Conservation (phyloP, 2,113 vertebrate species). For the Seriola dumerili region DNA sequence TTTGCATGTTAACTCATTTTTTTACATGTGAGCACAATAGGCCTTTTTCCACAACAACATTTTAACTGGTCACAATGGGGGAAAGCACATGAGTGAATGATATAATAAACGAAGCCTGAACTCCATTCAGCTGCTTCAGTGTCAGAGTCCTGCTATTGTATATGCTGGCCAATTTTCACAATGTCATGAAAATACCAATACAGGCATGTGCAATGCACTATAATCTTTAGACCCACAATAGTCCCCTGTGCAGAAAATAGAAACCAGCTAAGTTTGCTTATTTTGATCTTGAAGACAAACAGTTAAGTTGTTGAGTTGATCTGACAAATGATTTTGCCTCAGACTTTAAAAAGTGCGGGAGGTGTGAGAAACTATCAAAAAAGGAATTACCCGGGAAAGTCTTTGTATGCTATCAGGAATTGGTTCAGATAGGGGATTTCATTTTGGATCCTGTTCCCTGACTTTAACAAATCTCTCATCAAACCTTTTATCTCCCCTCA, state of each 20-base stretch:
- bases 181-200: background rate
- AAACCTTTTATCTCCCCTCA: no score
- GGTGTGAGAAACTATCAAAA: no score
- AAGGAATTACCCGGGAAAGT: no score
- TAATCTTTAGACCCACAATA: background rate
- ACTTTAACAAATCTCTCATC: no score
- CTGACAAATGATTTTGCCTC: background rate
- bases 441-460: no score
- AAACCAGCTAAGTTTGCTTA: background rate
- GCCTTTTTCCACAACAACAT: background rate
- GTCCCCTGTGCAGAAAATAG: background rate
- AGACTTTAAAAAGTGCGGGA: no score
- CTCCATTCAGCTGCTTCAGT: conserved; percentile 1
- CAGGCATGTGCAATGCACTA: background rate
- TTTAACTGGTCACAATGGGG: background rate
- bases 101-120: background rate
- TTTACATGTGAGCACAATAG: background rate
- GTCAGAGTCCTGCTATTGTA: background rate
- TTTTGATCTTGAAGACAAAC: background rate
- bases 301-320: background rate
- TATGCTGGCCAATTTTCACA: background rate
- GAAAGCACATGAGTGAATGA: background rate
- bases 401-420: no score
- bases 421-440: no score
- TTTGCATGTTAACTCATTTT: background rate